A percentile compares a stretch with the other conserved stretches of the same genome.
These are phyloP conservation scores for Halocynthia aurantium DNA, from an alignment of 23 tunicate species.

Conservation along the genomic window DNA sequence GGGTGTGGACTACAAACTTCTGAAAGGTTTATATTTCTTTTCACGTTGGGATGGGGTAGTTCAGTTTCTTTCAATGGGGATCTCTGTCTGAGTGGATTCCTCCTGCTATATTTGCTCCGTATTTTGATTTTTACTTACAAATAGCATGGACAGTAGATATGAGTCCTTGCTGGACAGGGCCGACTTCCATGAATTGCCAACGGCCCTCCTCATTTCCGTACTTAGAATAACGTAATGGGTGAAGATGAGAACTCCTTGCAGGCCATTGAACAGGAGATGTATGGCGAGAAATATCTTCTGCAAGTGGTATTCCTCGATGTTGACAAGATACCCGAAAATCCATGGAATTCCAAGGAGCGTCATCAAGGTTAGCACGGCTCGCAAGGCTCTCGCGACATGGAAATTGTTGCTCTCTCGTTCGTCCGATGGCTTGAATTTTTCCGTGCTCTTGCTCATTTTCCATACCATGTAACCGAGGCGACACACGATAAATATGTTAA, in stretches of 20 bases:
- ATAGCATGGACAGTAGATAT: too few relatives aligned
- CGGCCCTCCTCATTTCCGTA: constrained; percentile 7
- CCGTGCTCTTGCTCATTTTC: constrained; percentile 8
- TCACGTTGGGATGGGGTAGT: too few relatives aligned
- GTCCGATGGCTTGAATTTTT: constrained; percentile 15
- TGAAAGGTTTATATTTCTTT: too few relatives aligned
- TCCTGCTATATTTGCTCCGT: too few relatives aligned
- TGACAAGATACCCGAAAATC: constrained; percentile 16
- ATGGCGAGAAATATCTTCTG: constrained; percentile 4
- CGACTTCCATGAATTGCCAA: not conserved
- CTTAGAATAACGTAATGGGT: constrained; percentile 8
- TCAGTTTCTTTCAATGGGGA: too few relatives aligned
- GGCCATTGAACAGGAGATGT: constrained; percentile 6
- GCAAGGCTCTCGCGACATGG: constrained; percentile 13
- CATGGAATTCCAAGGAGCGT: constrained; percentile 21
- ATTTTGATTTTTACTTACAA: too few relatives aligned
- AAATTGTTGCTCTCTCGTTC: constrained; percentile 1
- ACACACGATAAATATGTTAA: not conserved
- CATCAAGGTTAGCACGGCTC: constrained; percentile 11
- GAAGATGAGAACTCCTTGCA: constrained; percentile 15
- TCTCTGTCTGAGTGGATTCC: too few relatives aligned
- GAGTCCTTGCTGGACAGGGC: not conserved
- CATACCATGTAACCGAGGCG: constrained; percentile 9
- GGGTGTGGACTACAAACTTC: too few relatives aligned
- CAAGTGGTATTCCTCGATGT: not conserved